These are phyloP conservation scores for Drosophila mayaguana DNA, from an alignment of 2,888 invertebrate species.

Conservation along the genomic window DNA sequence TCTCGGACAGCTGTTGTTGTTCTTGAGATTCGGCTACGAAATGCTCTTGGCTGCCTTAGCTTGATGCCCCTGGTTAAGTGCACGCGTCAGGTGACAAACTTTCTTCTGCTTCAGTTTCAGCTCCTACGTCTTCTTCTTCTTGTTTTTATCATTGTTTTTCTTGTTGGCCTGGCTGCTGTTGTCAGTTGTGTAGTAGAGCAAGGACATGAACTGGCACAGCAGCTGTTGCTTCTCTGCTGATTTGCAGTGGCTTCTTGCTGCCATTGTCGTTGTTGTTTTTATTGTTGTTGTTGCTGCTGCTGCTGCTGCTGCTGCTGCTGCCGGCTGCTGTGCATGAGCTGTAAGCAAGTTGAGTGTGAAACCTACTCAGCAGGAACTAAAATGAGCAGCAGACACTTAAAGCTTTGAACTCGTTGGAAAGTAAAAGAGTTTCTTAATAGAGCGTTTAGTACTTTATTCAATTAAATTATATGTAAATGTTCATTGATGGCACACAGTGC, in stretches of 20 bases:
- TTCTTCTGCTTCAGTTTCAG: conserved; percentile 18
- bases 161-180: conserved; percentile 20
- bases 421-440: not conserved
- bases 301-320: conserved; percentile 24
- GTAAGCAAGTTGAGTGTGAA: conserved; percentile 63
- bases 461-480: conserved; percentile 2
- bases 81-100: conserved; percentile 79
- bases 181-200: conserved; percentile 37
- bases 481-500: not conserved
- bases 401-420: conserved; percentile 7
- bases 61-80: conserved; percentile 61
- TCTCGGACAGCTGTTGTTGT: conserved; percentile 55
- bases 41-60: conserved; percentile 19
- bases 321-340: conserved; percentile 38
- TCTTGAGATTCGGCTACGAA: conserved; percentile 28
- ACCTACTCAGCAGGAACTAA: conserved; percentile 50
- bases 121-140: conserved; percentile 5
- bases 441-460: not conserved
- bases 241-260: conserved; percentile 49
- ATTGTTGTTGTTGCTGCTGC: conserved; percentile 11
- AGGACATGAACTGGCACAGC: conserved; percentile 38
- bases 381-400: conserved; percentile 17
- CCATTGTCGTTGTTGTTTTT: conserved; percentile 1
- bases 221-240: conserved; percentile 62
- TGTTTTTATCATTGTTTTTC: conserved; percentile 4